A percentile compares a stretch with the other conserved stretches of the same genome.
Evolutionary conservation across 2,113 vertebrate species (phyloP).

Genomic region (Scomber japonicus): DNA sequence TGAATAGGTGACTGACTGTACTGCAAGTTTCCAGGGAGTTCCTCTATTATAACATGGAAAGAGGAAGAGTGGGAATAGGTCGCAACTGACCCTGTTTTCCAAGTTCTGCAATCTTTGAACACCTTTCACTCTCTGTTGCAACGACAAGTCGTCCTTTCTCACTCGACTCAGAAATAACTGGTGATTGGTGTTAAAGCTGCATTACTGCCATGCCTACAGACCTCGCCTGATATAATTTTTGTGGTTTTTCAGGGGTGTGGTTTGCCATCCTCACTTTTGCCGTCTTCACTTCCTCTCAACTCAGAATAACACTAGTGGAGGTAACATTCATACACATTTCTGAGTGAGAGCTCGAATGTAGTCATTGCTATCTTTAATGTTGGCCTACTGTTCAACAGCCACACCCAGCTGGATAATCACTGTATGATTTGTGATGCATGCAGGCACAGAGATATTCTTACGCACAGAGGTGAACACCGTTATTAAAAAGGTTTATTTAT

Average conservation of each 20-base stretch:
- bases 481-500: conserved; percentile 67
- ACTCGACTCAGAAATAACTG: conserved; percentile 21
- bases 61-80: conserved; percentile 43
- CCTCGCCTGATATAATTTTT: conserved; percentile 22
- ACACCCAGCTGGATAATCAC: conserved; percentile 69
- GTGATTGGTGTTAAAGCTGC: conserved; percentile 26
- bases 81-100: no score
- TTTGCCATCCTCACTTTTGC: conserved; percentile 42
- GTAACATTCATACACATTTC: conserved; percentile 29
- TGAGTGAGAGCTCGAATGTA: conserved; percentile 23
- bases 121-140: not conserved
- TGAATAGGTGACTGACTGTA: conserved; percentile 29
- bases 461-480: conserved; percentile 41
- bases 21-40: conserved; percentile 49
- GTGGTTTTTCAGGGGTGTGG: conserved; percentile 61
- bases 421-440: conserved; percentile 48
- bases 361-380: conserved; percentile 41
- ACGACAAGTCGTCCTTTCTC: not conserved
- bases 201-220: conserved; percentile 35
- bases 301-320: conserved; percentile 23
- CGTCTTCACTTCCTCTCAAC: conserved; percentile 66
- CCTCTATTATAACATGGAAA: conserved; percentile 53
- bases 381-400: conserved; percentile 38
- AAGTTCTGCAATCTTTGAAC: conserved; percentile 23
- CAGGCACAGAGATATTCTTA: conserved; percentile 36